Evolutionary conservation across 1,140 invertebrate genomes (phyloP).

Genomic region (Hyles euphorbiae): DNA sequence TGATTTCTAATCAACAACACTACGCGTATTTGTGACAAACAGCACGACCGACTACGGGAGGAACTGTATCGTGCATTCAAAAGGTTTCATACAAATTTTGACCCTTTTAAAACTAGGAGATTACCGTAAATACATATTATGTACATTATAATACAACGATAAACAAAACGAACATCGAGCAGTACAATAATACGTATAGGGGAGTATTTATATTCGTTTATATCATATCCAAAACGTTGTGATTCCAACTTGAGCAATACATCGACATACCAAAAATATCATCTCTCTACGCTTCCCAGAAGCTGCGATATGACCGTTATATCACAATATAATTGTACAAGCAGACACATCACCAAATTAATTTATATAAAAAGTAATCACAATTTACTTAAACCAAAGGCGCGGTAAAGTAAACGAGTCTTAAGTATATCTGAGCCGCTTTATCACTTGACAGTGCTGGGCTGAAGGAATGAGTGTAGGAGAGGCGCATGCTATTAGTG

Average conservation of each 20-base stretch:
- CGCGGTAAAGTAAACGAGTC: constrained; percentile 1
- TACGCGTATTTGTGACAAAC: constrained; percentile 45
- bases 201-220: constrained; percentile 4
- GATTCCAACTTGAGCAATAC: constrained; percentile 61
- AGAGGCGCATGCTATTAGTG: constrained; percentile 53
- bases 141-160: constrained; percentile 48
- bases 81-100: constrained; percentile 38
- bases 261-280: constrained; percentile 65
- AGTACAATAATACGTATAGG: constrained; percentile 31
- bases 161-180: constrained; percentile 29
- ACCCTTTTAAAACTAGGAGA: constrained; percentile 29
- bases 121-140: constrained; percentile 47
- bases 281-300: constrained; percentile 44
- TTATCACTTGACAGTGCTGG: constrained; percentile 28
- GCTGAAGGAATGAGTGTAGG: constrained; percentile 35
- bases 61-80: constrained; percentile 72
- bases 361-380: not conserved
- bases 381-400: not conserved
- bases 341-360: constrained; percentile 2
- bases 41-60: constrained; percentile 68
- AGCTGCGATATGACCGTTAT: constrained; percentile 61
- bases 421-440: not conserved
- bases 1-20: constrained; percentile 28
- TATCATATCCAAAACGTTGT: constrained; percentile 11
- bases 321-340: constrained; percentile 44